Evolutionary conservation across 2,113 vertebrate species (phyloP), one percentile per base, ranked within the genome.

Genomic region (Psettodes erumei): DNA sequence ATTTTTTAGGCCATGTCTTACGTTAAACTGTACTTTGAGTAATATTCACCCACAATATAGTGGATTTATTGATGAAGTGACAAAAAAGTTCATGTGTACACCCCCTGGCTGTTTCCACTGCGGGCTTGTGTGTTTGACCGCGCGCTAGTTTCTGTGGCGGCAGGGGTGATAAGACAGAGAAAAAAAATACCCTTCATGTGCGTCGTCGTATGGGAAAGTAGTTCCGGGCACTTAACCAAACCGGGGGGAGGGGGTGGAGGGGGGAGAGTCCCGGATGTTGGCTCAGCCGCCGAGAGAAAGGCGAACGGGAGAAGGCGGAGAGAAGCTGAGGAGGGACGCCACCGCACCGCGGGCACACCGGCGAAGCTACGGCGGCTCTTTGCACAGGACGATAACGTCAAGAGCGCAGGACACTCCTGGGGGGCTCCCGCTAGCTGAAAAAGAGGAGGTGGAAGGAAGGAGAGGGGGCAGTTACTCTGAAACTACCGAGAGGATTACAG

Each of bases 211-310:
- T 89, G 60, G 69, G 85, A 92, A 95, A 95, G 94, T 95, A 95
- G 94, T 93, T 94, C 94, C 92, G 91, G 90, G 78, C 86, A 76
- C 77, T 82, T 87, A 83, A 88, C 84, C 79, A 86, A 81, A 69
- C 80, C 15, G 48, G 47, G 58, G 33, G 30, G 32, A 8, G 48
- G 27, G 27, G 6, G 27, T 6, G 23, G 28, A 11, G 38, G 58
- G 33, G 45, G 32, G 50, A 90, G 87, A 90, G 90, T 84, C 94
- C 94, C 94, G 94, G 94, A 94, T 95, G 94, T 94, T 93, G 90
- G 90, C 91, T 93, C 89, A 78, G 86, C 91, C 77, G 83, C 90
- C 82, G 82, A 94, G 88, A 93, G 93, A 93, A 94, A 94, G 92
- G 90, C 93, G 85, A 92, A 92, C 92, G 74, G 87, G 86, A 88